Base-by-base conservation (phyloP, 2,113 vertebrate species). In the Vidua macroura region DNA sequence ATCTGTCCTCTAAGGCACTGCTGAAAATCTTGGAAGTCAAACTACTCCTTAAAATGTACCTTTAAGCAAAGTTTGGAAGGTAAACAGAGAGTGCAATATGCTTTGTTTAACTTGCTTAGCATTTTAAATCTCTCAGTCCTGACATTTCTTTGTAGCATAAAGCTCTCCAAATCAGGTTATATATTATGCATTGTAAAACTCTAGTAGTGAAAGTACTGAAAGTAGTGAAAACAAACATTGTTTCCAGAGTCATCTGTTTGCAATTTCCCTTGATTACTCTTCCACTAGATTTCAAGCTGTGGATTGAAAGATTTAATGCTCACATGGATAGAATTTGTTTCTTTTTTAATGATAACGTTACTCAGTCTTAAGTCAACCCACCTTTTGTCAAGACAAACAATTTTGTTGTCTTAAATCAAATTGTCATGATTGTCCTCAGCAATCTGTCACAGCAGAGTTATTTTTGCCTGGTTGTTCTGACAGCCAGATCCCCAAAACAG, bases 71-170 rank as follows among this genome's bases (percentile, higher is more conserved):
- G 49, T 69, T 90, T 92, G 83, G 86, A 83, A 80, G 49, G 28
- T 78, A 83, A 95, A 95, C 75, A 82, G 48, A 78, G 62, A 67
- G 41, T 79, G 93, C 82, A 92, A 44, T 87, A 82, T 51, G 72
- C n/a, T 88, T 84, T 91, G 28, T 96, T 96, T 89, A 95, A 88
- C 55, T 94, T 88, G 48, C 58, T 86, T 90, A 64, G n/a, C 51
- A 48, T 68, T 74, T 64, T 46, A 92, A 88, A 74, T 68, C 77
- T 92, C 52, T 86, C 49, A 75, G 33, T 83, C 70, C 69, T 74
- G 83, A 79, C 64, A 8, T 55, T 92, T 92, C 85, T 80, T 92
- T 86, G 80, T 68, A 67, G 77, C 51, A 28, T 80, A 92, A 96
- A 95, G 55, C 67, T 94, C 69, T 96, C 93, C 91, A 83, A 70